These are phyloP conservation scores for Orbicella faveolata DNA, from an alignment of 64 coral and sea anemone species.

Conservation along the genomic window DNA sequence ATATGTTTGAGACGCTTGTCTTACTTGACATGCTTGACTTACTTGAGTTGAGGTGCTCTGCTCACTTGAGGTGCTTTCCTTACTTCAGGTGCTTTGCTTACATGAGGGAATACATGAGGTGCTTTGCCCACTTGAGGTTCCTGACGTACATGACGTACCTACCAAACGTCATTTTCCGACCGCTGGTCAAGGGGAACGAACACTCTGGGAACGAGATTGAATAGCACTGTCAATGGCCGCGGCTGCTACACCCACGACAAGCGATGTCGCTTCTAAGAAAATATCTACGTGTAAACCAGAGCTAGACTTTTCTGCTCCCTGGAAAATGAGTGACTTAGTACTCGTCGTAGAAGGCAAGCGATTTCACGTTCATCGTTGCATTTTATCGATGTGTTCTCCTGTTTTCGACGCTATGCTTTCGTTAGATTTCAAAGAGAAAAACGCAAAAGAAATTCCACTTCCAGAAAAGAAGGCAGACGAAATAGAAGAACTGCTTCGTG, in stretches of 20 bases:
- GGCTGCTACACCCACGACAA: not conserved
- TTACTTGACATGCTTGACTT: too few relatives aligned
- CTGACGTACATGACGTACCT: too few relatives aligned
- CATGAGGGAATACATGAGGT: too few relatives aligned
- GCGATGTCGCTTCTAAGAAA: not conserved
- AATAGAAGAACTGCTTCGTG: slow-evolving; percentile 37
- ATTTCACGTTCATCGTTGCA: slow-evolving; percentile 49
- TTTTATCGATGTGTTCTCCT: slow-evolving; percentile 60
- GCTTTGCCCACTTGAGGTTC: too few relatives aligned
- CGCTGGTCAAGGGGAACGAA: too few relatives aligned
- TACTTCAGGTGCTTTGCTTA: too few relatives aligned
- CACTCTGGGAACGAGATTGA: too few relatives aligned
- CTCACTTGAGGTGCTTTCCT: too few relatives aligned
- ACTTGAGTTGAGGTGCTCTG: too few relatives aligned
- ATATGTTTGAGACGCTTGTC: too few relatives aligned
- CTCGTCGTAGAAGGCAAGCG: slow-evolving; percentile 53
- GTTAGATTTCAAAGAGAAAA: slow-evolving; percentile 49
- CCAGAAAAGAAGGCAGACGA: slow-evolving; percentile 49
- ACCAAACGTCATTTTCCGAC: too few relatives aligned
- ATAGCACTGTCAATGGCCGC: not conserved
- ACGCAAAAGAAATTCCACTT: slow-evolving; percentile 26
- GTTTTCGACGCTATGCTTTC: slow-evolving; percentile 67
- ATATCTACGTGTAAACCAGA: slow-evolving; percentile 15
- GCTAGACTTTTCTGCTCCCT: slow-evolving; percentile 41
- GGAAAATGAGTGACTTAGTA: slow-evolving; percentile 49